Conservation (phyloP, 2,113 vertebrate genomes). For the Anthoscopus minutus region DNA sequence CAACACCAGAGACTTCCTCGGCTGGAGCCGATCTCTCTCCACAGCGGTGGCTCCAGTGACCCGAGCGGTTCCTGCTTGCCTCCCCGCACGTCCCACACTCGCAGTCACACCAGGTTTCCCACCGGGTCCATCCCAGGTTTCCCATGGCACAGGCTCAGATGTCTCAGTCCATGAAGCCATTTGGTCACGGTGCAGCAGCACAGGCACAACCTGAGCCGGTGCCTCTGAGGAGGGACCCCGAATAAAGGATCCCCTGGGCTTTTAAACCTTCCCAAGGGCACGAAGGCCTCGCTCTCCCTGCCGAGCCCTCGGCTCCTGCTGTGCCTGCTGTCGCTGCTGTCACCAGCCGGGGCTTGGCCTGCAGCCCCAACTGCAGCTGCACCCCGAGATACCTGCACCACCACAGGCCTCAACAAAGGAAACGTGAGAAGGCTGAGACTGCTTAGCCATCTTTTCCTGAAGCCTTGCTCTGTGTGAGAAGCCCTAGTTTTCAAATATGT, state of each 20-base stretch:
- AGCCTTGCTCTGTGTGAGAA: neutral
- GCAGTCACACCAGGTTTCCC: neutral
- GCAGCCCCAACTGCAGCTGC: neutral
- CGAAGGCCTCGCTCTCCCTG: neutral
- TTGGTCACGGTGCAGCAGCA: fast-evolving
- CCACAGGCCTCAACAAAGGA: fast-evolving
- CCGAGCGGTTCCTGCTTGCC: too few relatives aligned
- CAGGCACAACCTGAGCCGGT: neutral
- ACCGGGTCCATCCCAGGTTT: fast-evolving
- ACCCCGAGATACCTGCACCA: fast-evolving
- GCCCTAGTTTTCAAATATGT: neutral
- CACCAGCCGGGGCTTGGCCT: neutral
- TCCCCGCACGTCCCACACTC: neutral
- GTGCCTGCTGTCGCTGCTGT: too few relatives aligned
- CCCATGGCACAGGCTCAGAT: neutral
- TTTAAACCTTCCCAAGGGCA: too few relatives aligned
- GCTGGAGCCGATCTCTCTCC: neutral
- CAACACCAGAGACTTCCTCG: fast-evolving
- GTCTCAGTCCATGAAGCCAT: neutral
- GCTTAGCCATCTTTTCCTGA: neutral
- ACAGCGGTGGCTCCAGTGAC: fast-evolving
- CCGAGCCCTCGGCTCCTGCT: fast-evolving
- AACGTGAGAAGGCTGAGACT: neutral
- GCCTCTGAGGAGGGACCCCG: neutral
- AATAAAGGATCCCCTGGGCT: neutral